Conservation (phyloP, 2,113 vertebrate species). For the Seriola quinqueradiata region DNA sequence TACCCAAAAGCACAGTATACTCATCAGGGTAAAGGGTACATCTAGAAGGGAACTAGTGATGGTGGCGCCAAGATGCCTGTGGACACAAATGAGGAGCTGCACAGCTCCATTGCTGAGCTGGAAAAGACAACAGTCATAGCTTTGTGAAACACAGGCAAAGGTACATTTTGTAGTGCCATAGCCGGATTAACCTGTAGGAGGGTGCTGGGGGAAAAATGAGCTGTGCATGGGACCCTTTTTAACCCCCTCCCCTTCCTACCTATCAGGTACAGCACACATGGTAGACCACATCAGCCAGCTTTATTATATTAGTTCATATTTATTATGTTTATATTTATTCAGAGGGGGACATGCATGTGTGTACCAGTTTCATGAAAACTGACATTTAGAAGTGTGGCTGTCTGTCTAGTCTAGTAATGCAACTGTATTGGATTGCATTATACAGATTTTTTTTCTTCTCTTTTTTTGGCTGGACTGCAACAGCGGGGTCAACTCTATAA, state of each 20-base stretch:
- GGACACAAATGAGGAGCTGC: background rate
- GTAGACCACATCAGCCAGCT: background rate
- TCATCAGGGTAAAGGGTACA: background rate
- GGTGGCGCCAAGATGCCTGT: background rate
- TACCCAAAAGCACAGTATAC: background rate
- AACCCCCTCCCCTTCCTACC: background rate
- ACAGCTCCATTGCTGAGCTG: background rate
- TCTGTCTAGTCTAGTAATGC: too few species aligned
- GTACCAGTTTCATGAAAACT: background rate
- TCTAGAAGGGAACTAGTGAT: background rate
- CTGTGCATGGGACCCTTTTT: background rate
- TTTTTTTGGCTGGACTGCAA: too few species aligned
- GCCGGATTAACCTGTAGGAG: background rate
- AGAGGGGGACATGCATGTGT: too few species aligned
- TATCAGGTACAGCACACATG: constrained; percentile 1
- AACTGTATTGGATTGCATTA: too few species aligned
- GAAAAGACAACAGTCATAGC: background rate
- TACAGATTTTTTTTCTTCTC: too few species aligned
- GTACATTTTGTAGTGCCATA: background rate
- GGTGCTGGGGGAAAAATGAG: background rate
- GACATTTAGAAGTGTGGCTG: too few species aligned
- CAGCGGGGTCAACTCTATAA: too few species aligned
- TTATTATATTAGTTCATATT: background rate
- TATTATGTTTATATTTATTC: too few species aligned
- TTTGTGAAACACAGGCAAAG: background rate